Percentiles rank a stretch among this genome's conserved stretches.
These are phyloP conservation scores for Bryconaethiops microstoma DNA, from an alignment of 2,797 vertebrate species.

Conservation along the genomic window DNA sequence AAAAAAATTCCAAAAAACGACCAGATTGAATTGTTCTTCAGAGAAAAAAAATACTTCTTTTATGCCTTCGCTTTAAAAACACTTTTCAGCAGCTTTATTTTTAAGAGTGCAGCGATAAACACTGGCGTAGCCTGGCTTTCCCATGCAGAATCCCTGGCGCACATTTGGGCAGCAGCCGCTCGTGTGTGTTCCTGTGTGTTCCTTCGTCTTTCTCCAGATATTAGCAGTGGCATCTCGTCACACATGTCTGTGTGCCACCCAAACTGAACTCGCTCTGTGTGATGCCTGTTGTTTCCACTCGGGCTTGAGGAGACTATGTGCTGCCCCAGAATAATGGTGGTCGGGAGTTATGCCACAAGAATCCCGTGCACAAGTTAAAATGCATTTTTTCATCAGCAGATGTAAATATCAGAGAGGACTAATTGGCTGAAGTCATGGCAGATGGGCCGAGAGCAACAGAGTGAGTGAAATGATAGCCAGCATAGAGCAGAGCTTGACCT, in stretches of 20 bases:
- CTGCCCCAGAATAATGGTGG: constrained; percentile 34
- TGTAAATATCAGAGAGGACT: constrained; percentile 70
- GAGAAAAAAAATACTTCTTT: no score
- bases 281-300: constrained; percentile 55
- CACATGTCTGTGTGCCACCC: constrained; percentile 56
- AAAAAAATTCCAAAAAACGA: no score
- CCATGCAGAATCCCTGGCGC: constrained; percentile 21
- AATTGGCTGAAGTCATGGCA: constrained; percentile 72
- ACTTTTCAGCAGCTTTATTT: no score
- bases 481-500: not conserved
- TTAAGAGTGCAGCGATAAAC: no score
- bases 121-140: constrained; percentile 29
- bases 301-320: not conserved
- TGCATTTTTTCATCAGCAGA: constrained; percentile 68
- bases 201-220: constrained; percentile 66
- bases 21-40: no score
- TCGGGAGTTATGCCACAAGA: constrained; percentile 53
- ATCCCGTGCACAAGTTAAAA: constrained; percentile 67
- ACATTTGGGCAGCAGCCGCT: constrained; percentile 47
- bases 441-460: constrained; percentile 59
- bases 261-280: constrained; percentile 39
- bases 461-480: constrained; percentile 20
- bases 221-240: constrained; percentile 56
- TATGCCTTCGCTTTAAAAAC: no score
- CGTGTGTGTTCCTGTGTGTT: constrained; percentile 66